A percentile compares a stretch with the other conserved stretches of the same genome.
These are phyloP conservation scores for Amiota mariae DNA, from an alignment of 2,888 invertebrate species.

Conservation along the genomic window DNA sequence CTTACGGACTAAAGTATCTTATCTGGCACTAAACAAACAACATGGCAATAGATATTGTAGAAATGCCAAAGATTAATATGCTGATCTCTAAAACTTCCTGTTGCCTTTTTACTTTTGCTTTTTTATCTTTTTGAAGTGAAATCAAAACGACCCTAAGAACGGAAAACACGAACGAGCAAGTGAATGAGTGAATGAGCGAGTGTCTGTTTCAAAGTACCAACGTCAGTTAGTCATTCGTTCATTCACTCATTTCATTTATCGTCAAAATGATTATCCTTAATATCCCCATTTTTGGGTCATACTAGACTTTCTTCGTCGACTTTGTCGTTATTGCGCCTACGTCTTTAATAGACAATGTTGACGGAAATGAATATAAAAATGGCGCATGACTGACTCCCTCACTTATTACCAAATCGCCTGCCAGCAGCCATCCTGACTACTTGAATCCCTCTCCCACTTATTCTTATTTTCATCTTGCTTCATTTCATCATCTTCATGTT, in stretches of 20 bases:
- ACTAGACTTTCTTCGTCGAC: slow-evolving; percentile 44
- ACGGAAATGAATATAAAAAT: slow-evolving; percentile 30
- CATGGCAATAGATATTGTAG: background rate
- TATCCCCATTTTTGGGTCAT: slow-evolving; percentile 43
- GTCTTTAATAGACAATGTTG: background rate
- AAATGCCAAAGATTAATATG: slow-evolving; percentile 10
- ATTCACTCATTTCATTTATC: slow-evolving; percentile 48
- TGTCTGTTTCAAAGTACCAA: background rate
- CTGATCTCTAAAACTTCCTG: slow-evolving; percentile 17
- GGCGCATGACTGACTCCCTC: slow-evolving; percentile 25
- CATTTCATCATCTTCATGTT: too few species aligned
- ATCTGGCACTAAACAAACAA: slow-evolving; percentile 30
- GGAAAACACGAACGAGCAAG: background rate
- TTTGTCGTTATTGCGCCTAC: background rate
- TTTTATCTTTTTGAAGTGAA: background rate
- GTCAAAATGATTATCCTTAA: slow-evolving; percentile 64
- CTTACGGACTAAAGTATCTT: slow-evolving; percentile 36
- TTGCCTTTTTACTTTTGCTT: slow-evolving; percentile 2
- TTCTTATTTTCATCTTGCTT: too few species aligned
- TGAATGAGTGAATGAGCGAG: background rate
- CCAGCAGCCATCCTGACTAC: too few species aligned
- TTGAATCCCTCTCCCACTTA: too few species aligned
- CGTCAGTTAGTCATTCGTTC: background rate
- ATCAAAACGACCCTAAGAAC: background rate
- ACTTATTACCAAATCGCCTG: background rate